A percentile compares a stretch with the other conserved stretches of the same genome.
phyloP scores from a whole-genome alignment of 2,888 invertebrate species.

The Ochropleura plecta region DNA sequence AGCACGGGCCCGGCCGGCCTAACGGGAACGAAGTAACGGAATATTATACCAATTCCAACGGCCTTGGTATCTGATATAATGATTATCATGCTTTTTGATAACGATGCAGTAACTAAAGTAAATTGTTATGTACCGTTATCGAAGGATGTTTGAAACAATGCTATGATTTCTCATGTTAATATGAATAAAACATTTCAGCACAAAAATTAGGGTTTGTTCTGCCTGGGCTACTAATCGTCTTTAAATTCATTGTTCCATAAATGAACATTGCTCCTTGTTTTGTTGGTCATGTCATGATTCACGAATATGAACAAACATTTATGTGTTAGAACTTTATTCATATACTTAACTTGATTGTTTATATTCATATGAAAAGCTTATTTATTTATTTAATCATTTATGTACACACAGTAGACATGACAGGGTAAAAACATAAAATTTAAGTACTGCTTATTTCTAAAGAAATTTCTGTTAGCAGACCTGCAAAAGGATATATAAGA shows the following conservation, averaged over 20 bases:
- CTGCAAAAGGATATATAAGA: too few relatives aligned
- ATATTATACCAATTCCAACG: constrained; percentile 39
- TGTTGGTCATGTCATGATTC: constrained; percentile 7
- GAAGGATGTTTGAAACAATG: constrained; percentile 3
- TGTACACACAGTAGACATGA: neutral
- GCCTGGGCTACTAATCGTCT: neutral
- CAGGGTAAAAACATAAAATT: too few relatives aligned
- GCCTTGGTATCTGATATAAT: constrained; percentile 34
- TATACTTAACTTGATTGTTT: neutral
- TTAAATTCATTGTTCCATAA: neutral
- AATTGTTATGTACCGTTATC: constrained; percentile 3
- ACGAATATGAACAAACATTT: neutral
- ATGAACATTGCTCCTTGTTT: constrained; percentile 5
- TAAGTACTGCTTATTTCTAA: too few relatives aligned
- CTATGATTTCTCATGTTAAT: neutral
- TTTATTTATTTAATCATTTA: too few relatives aligned
- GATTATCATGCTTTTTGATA: constrained; percentile 41
- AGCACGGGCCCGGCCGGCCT: constrained; percentile 9
- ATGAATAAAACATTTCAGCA: neutral
- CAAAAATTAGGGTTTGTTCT: neutral
- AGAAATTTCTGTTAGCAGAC: too few relatives aligned
- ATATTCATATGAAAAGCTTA: neutral
- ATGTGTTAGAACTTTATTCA: neutral
- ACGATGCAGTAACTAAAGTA: constrained; percentile 15
- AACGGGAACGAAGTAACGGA: constrained; percentile 45